Base-by-base conservation (phyloP, 1,140 invertebrate species). In the Chelonus insularis region DNA sequence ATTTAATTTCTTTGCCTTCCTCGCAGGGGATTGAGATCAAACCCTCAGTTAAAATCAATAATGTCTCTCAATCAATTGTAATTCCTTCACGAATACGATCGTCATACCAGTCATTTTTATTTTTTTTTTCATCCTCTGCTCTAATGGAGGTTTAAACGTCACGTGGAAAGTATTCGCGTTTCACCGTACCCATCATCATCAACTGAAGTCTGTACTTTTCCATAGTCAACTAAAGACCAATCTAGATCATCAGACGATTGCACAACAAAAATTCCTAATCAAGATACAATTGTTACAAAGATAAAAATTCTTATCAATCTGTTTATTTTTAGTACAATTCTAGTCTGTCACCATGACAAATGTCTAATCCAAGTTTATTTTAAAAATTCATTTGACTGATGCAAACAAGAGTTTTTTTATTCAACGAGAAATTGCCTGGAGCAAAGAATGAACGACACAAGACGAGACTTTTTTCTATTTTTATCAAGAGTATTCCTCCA, bases 11-110 rank as follows among this genome's bases (percentile, higher is more conserved):
- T 12, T 18, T 43, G 8, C 41, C 16, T 16, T 16, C 12, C 7
- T 2, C 12, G 8, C 41, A 16, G 41, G 41, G 14, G 14, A 14
- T 39, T 3, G 16, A 43, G 41, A 43, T 43, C 41, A 43, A 43
- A 8, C 16, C 41, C 16, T 43, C 12, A 43, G 41, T 43, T 21
- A 8, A 43, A 43, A 43, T 43, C 41, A 43, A 43, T 43, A 43
- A 18, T 43, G 41, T 43, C 41, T 14, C 16, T 16, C 41, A 43
- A 43, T 43, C 41, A 43, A 43, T 43, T 43, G 12, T 43, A 43
- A 43, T 43, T 43, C 41, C 41, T 43, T 16, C 18, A 18, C 41
- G 12, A 16, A 43, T 43, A 14, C 14, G 18, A 43, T n/a, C 36
- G 36, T 39, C 36, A 39, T 39, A 39, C 36, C 36, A 39, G n/a